phyloP scores from a whole-genome alignment of 2,797 vertebrate species.

The Lithobates pipiens region DNA sequence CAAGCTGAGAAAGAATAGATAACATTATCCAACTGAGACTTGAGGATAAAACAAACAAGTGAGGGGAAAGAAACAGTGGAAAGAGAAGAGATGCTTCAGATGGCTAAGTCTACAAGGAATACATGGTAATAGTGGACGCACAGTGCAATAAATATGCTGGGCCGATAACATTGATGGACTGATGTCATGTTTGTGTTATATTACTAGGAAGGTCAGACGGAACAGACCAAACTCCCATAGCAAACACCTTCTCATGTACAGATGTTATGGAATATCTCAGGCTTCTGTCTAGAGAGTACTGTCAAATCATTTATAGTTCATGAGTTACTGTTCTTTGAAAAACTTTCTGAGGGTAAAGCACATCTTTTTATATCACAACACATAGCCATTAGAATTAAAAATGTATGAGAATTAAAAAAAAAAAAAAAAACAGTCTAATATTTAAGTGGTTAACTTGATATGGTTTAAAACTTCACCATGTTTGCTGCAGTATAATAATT shows the following conservation, averaged over 20 bases:
- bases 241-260: constrained; percentile 5
- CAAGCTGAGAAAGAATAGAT: constrained; percentile 49
- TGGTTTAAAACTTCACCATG: too few species aligned
- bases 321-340: background rate
- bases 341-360: background rate
- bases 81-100: background rate
- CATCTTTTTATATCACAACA: too few species aligned
- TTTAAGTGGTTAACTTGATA: too few species aligned
- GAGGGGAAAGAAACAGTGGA: constrained; percentile 6
- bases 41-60: constrained; percentile 44
- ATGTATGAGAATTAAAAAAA: too few species aligned
- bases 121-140: constrained; percentile 7
- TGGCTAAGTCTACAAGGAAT: constrained; percentile 30
- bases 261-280: constrained; percentile 33
- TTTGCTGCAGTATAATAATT: too few species aligned
- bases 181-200: constrained; percentile 35
- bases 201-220: constrained; percentile 43
- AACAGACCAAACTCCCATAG: constrained; percentile 29
- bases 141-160: constrained; percentile 18
- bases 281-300: background rate
- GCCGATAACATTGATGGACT: constrained; percentile 6
- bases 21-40: constrained; percentile 49
- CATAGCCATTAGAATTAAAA: too few species aligned
- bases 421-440: too few species aligned
- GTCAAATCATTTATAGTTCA: constrained; percentile 9